phyloP scores from a whole-genome alignment of 2,113 vertebrate genomes.

The Grantiella picta region DNA sequence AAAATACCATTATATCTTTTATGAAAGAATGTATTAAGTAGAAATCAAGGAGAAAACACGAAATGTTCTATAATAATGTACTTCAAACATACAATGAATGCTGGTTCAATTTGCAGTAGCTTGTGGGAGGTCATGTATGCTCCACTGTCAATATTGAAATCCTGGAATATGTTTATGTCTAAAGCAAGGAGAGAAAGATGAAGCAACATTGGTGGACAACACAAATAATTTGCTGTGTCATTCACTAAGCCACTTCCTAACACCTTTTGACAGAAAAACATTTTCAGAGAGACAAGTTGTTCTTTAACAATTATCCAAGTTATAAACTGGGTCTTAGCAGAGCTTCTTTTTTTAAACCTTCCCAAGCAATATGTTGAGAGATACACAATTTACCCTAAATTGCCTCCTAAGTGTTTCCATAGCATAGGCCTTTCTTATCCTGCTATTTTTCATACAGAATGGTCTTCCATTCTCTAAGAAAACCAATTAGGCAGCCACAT shows the following conservation, averaged over 20 bases:
- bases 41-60: neutral
- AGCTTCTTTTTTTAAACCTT: neutral
- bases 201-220: neutral
- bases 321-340: neutral
- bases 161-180: neutral
- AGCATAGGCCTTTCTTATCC: neutral
- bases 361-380: neutral
- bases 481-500: neutral
- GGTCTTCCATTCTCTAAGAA: neutral
- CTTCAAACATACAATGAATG: neutral
- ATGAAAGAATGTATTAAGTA: neutral
- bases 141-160: rapidly evolving
- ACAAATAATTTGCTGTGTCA: neutral
- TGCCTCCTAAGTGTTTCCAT: neutral
- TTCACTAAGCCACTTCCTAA: neutral
- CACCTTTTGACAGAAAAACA: neutral
- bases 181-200: neutral
- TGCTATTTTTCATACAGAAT: neutral
- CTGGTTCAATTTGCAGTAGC: neutral
- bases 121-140: neutral
- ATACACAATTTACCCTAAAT: neutral
- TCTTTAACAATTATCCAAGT: neutral
- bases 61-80: neutral
- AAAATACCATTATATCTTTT: neutral
- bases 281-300: neutral